phyloP scores from a whole-genome alignment of 2,113 vertebrate genomes.

The Cichladusa arquata region DNA sequence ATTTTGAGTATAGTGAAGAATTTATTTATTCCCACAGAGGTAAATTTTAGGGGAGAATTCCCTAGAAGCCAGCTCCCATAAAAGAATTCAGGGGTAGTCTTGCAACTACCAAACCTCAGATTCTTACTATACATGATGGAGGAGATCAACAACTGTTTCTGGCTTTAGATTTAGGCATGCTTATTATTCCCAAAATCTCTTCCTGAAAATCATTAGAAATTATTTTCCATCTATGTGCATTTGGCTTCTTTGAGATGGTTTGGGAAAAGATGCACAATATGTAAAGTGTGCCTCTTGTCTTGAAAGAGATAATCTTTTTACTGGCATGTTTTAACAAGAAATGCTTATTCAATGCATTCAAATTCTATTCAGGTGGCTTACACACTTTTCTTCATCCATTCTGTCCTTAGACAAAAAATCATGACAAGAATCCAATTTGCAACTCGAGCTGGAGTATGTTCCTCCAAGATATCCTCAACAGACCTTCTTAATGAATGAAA shows the following conservation, averaged over 20 bases:
- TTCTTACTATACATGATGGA: not conserved
- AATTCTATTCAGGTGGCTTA: not conserved
- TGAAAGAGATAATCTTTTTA: not conserved
- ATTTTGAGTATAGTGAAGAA: not conserved
- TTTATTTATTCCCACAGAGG: not conserved
- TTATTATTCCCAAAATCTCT: not conserved
- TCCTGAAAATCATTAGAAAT: not conserved
- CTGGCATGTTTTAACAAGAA: not conserved
- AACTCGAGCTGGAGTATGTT: not conserved
- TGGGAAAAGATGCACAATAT: not conserved
- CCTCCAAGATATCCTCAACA: not conserved
- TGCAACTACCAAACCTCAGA: not conserved
- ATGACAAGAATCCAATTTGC: not conserved
- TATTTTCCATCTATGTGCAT: not conserved
- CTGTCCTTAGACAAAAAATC: not conserved
- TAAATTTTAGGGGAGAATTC: not conserved
- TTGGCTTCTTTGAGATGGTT: not conserved
- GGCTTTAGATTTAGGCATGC: not conserved
- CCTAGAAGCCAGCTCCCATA: not conserved
- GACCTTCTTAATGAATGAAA: not conserved
- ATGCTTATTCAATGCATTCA: not conserved
- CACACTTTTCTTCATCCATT: not conserved
- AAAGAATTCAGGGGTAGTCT: not conserved
- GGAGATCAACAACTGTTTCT: not conserved
- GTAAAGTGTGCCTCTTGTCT: not conserved